phyloP scores from a whole-genome alignment of 2,113 vertebrate species.

The Sturnus vulgaris region DNA sequence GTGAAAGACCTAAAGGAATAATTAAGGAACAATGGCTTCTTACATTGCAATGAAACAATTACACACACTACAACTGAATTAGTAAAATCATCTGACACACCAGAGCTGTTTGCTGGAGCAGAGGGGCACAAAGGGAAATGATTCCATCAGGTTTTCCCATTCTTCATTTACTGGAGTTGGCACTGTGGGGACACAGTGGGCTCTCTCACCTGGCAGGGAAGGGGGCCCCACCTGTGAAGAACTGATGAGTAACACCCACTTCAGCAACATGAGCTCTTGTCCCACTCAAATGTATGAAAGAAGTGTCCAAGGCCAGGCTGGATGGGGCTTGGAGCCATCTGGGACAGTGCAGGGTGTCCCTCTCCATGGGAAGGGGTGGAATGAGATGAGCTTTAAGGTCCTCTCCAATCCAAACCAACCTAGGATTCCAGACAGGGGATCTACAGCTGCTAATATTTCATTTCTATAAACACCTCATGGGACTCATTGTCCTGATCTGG shows the following conservation, averaged over 20 bases:
- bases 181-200: neutral
- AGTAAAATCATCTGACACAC: neutral
- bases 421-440: neutral
- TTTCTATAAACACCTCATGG: neutral
- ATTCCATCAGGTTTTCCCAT: neutral
- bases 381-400: neutral
- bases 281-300: neutral
- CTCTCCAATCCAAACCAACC: neutral
- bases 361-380: neutral
- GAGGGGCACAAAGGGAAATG: neutral
- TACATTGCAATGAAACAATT: conserved; percentile 16
- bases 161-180: neutral
- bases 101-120: neutral
- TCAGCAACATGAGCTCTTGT: neutral
- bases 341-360: neutral
- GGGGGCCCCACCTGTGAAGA: neutral
- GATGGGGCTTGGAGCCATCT: neutral
- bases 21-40: conserved; percentile 42
- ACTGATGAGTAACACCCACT: neutral
- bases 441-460: neutral
- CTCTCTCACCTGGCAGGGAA: neutral
- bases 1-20: conserved; percentile 50
- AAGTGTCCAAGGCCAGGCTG: neutral
- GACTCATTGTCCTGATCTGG: neutral
- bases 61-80: neutral